phyloP scores from a whole-genome alignment of 2,113 vertebrate genomes.

The Coptodon bakossiorum region DNA sequence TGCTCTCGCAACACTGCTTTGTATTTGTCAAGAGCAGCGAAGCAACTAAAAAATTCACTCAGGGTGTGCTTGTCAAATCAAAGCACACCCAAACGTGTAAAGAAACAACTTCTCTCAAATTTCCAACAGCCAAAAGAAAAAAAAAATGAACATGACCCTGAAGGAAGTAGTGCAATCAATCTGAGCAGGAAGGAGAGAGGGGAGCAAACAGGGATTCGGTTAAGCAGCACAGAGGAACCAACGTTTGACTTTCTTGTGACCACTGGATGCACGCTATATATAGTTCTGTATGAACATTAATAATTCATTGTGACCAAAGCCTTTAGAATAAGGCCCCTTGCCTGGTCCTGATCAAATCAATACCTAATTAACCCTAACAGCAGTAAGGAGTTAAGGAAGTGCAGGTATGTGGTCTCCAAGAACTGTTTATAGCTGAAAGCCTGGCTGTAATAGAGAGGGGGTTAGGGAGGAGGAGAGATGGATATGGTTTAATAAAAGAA shows the following conservation, averaged over 20 bases:
- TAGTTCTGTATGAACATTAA: slow-evolving; percentile 52
- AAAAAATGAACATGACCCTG: neutral
- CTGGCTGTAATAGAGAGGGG: neutral
- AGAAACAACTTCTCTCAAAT: neutral
- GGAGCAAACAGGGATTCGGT: neutral
- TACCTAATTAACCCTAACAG: slow-evolving; percentile 47
- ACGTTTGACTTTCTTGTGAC: slow-evolving; percentile 28
- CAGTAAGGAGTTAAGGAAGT: neutral
- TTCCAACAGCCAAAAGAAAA: neutral
- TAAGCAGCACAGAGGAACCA: neutral
- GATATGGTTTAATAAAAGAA: neutral
- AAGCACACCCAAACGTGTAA: neutral
- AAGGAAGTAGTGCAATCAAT: slow-evolving; percentile 18
- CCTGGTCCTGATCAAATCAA: slow-evolving; percentile 48
- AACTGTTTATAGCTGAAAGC: neutral
- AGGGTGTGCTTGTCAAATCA: neutral
- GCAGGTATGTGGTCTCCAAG: neutral
- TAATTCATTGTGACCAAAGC: slow-evolving; percentile 56
- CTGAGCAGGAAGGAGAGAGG: neutral
- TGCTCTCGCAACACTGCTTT: neutral
- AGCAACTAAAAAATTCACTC: slow-evolving; percentile 27
- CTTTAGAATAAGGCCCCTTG: slow-evolving; percentile 2
- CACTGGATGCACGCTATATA: slow-evolving; percentile 25
- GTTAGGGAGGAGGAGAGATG: neutral
- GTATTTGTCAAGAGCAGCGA: neutral